Base-by-base conservation (phyloP, 2,797 vertebrate genomes). In the Lagodon rhomboides region DNA sequence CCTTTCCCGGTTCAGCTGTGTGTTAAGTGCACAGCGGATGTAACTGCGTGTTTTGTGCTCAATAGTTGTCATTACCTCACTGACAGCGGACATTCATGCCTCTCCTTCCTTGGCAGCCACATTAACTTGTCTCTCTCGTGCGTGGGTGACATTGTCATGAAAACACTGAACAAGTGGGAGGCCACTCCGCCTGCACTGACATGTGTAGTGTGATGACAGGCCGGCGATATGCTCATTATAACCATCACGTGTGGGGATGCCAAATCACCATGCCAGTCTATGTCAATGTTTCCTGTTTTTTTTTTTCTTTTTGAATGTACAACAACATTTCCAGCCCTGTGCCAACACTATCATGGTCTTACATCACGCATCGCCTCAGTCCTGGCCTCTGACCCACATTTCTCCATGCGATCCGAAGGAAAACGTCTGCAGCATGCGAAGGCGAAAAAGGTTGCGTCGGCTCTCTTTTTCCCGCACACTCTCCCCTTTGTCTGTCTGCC, bases 161-260 rank as follows among this genome's bases (percentile, higher is more conserved):
- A 75, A 80, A 80, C 50, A 75, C 44, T 49, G 69, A 70, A 62
- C 56, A 68, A 43, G 73, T 79, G 68, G 77, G 77, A 63, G 62
- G 73, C 51, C 56, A 7, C 50, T 73, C 17, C 0, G 27, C 75
- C 68, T 68, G 58, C 25, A 65, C 73, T 71, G 82, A 63, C 68
- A 60, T 49, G 44, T 80, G 79, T 22, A 46, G 59, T 44, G 50
- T 46, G 27, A 65, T 65, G 74, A 80, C 51, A 67, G 58, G 62
- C 41, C 23, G 66, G 23, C 60, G 73, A 83, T 77, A 49, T 27
- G 55, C 75, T 85, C 68, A 81, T 85, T 85, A 84, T 20, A 82
- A 56, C 5, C 13, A 62, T 69, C 3, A 51, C 2, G 17, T 76
- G 65, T 65, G 68, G 17, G 53, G 25, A 63, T 68, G 46, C 30